A percentile compares a stretch with the other conserved stretches of the same genome.
phyloP scores from a whole-genome alignment of 2,113 vertebrate genomes.

The Aepyceros melampus region DNA sequence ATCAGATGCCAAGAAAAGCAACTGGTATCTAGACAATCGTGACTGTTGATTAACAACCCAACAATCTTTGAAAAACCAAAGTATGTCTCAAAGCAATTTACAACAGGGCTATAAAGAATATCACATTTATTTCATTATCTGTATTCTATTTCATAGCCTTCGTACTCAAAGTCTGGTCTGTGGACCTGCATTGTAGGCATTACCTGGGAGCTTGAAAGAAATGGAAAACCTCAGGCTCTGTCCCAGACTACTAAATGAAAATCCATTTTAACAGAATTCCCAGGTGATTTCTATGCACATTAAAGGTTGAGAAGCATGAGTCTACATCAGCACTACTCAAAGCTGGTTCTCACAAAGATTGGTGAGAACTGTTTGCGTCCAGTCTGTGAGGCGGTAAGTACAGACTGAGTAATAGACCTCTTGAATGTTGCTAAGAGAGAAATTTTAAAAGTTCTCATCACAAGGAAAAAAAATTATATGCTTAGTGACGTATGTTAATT shows the following conservation, averaged over 20 bases:
- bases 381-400: neutral
- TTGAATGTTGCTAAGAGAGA: neutral
- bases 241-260: neutral
- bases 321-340: neutral
- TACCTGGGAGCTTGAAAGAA: neutral
- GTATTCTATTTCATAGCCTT: neutral
- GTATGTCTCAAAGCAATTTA: constrained; percentile 23
- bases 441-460: neutral
- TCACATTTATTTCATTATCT: neutral
- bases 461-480: neutral
- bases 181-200: neutral
- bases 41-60: neutral
- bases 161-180: neutral
- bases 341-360: neutral
- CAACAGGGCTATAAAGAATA: neutral
- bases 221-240: neutral
- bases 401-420: neutral
- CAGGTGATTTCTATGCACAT: neutral
- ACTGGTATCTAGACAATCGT: neutral
- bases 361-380: neutral
- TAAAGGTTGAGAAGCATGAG: neutral
- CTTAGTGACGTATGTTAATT: neutral
- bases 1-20: constrained; percentile 37
- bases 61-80: neutral
- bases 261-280: neutral